Conservation (phyloP, 1,140 invertebrate species). For the Amyelois transitella region DNA sequence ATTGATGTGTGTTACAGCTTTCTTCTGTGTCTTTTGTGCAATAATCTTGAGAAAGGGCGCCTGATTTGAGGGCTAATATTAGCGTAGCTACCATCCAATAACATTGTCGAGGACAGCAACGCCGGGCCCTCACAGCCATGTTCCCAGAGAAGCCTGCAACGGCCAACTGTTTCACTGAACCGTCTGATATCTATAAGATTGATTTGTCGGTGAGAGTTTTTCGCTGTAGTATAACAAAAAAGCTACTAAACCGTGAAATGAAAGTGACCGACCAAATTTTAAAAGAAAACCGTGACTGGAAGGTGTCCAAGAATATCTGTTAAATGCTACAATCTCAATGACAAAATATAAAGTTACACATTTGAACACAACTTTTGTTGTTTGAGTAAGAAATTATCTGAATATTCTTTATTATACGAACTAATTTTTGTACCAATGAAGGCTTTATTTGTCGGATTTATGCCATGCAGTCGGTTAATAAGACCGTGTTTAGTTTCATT, state of each 20-base stretch:
- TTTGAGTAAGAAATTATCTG: no score
- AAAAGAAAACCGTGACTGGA: conserved; percentile 15
- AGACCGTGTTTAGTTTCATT: no score
- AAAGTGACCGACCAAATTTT: conserved; percentile 19
- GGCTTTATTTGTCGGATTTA: no score
- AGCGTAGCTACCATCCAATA: conserved; percentile 21
- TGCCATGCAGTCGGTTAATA: no score
- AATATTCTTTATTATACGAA: no score
- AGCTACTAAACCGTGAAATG: conserved; percentile 33
- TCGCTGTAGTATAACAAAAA: conserved; percentile 25
- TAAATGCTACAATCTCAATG: no score
- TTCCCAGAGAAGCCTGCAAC: conserved; percentile 17
- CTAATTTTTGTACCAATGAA: no score
- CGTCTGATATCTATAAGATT: conserved; percentile 17
- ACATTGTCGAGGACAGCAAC: conserved; percentile 20
- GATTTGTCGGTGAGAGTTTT: conserved; percentile 26
- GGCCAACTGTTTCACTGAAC: conserved; percentile 16
- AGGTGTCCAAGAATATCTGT: no score
- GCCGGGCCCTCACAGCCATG: conserved; percentile 19
- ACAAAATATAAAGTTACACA: no score
- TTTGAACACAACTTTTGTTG: no score
- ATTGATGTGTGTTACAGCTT: conserved; percentile 16
- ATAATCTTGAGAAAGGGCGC: conserved; percentile 17
- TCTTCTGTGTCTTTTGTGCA: conserved; percentile 19
- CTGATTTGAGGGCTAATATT: conserved; percentile 12